Evolutionary conservation across 2,797 vertebrate genomes (phyloP), one percentile per base, ranked within the genome.

Genomic region (Bovichtus variegatus): DNA sequence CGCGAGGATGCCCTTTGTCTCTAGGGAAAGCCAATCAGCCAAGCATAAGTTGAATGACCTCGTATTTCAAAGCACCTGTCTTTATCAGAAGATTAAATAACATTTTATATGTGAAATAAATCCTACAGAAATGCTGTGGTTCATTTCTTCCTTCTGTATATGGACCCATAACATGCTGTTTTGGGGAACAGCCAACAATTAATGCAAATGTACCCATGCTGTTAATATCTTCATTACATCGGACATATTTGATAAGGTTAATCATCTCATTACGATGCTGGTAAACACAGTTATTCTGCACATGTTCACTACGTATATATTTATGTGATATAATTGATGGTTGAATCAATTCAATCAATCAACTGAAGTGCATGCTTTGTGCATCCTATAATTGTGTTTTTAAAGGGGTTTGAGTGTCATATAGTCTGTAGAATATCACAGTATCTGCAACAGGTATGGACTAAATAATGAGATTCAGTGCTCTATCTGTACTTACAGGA

Each of bases 21-120:
- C n/a, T 44, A 9, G 5, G 3, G 46, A 59, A 76, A 76, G 31
- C 58, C 40, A 77, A 69, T 83, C 70, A 73, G 25, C 61, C 67
- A 58, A 74, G 69, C 10, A 5, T 6, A 23, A n/a, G 47, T 76
- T 27, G 43, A 59, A 47, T 69, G 11, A 74, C 46, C 21, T 70
- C 15, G 18, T 12, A 47, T 51, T 70, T 31, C 41, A 79, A 61
- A 60, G 55, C 2, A 36, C 62, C 67, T 53, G 13, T 34, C 36
- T 31, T 4, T 9, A 6, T 29, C 8, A 40, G 16, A 69, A 31
- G 2, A 51, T 0, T 8, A 5, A 15, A 29, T 5, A 54, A 12
- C 2, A 58, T 66, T 40, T 41, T 12, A 12, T 25, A 34, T 41
- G 6, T 21, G 2, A 43, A 64, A 16, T 25, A 11, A 4, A 46